Percentiles rank a stretch among this genome's conserved stretches.
Evolutionary conservation across 2,888 invertebrate genomes (phyloP).

Genomic region (Andrena haemorrhoa): DNA sequence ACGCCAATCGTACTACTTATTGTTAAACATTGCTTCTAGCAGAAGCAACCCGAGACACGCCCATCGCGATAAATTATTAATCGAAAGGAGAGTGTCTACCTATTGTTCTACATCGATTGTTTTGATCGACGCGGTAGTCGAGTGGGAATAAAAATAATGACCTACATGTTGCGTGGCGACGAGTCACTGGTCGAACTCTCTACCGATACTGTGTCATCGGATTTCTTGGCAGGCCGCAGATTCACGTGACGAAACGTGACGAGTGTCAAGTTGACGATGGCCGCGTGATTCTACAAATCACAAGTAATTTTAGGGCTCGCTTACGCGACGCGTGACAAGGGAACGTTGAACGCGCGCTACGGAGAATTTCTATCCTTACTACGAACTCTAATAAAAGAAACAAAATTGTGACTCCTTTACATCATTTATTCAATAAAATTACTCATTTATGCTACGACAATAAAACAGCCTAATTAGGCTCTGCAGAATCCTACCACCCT

Average conservation of each 20-base stretch:
- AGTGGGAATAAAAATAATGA: constrained; percentile 48
- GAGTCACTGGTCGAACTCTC: constrained; percentile 38
- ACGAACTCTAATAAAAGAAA: not conserved
- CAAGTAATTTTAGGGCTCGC: not conserved
- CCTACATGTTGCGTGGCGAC: constrained; percentile 32
- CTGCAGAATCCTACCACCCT: no score
- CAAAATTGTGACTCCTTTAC: not conserved
- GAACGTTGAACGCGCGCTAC: not conserved
- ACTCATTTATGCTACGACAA: no score
- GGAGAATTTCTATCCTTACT: not conserved
- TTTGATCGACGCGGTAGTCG: constrained; percentile 25
- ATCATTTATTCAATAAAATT: no score
- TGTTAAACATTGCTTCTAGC: no score
- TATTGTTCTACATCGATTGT: constrained; percentile 14
- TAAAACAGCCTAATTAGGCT: no score
- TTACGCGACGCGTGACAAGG: constrained; percentile 3
- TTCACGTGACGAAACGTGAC: constrained; percentile 57
- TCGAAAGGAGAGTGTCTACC: not conserved
- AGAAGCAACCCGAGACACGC: no score
- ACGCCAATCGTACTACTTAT: no score
- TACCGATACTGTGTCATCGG: constrained; percentile 54
- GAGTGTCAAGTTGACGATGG: constrained; percentile 50
- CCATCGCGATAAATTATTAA: not conserved
- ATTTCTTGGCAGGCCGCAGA: constrained; percentile 56
- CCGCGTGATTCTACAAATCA: constrained; percentile 54